Evolutionary conservation across 2,797 vertebrate genomes (phyloP).

Genomic region (Rachycentron canadum): DNA sequence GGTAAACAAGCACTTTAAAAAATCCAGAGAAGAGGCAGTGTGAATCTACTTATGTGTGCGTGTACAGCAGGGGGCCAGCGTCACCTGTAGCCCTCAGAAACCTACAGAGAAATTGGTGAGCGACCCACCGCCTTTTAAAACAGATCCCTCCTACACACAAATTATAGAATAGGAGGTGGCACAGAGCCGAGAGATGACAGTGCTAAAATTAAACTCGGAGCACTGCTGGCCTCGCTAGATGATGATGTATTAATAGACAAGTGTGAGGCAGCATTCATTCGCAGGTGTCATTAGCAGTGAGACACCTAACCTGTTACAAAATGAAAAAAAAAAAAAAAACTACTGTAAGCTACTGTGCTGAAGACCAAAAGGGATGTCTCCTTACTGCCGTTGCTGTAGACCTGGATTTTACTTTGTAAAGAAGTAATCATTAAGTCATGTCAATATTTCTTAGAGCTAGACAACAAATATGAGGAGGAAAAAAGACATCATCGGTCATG

Average conservation of each 20-base stretch:
- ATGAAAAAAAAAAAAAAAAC: neutral
- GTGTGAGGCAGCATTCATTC: conserved; percentile 71
- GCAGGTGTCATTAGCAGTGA: conserved; percentile 59
- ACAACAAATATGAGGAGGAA: neutral
- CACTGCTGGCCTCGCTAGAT: conserved; percentile 64
- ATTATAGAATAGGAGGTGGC: conserved; percentile 73
- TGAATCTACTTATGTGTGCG: conserved; percentile 35
- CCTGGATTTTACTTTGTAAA: neutral
- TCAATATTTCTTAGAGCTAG: neutral
- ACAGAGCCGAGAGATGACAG: conserved; percentile 75
- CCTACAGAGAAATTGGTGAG: conserved; percentile 34
- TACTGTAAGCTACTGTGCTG: neutral
- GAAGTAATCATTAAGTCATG: neutral
- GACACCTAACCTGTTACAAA: conserved; percentile 36
- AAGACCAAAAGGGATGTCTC: neutral
- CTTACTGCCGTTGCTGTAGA: neutral
- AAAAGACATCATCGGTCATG: too few species aligned
- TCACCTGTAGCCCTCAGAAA: conserved; percentile 58
- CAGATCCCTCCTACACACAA: conserved; percentile 61
- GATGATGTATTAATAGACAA: conserved; percentile 81
- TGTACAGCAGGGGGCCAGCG: conserved; percentile 25
- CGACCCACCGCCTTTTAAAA: conserved; percentile 60
- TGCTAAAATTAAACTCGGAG: conserved; percentile 80
- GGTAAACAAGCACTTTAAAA: conserved; percentile 15
- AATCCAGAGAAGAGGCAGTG: neutral